Conservation (phyloP, 2,797 vertebrate genomes). For the Sebastolobus altivelis region DNA sequence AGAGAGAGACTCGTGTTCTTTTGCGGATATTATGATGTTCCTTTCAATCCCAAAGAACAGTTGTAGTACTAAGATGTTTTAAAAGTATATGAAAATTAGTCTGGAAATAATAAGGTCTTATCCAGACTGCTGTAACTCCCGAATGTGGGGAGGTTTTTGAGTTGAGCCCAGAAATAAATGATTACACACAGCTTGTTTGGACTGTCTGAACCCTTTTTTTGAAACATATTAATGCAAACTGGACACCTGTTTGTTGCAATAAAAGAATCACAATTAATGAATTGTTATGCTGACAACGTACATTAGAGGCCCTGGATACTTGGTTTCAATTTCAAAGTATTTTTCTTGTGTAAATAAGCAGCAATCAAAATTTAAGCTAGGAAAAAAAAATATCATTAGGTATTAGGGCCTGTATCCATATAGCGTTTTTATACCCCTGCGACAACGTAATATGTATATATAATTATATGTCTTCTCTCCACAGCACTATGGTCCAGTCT, state of each 20-base stretch:
- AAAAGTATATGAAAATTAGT: not conserved
- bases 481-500: conserved; percentile 81
- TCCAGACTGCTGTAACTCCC: not conserved
- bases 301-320: not conserved
- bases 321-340: not conserved
- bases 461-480: conserved; percentile 7
- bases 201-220: not conserved
- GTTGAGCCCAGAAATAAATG: not conserved
- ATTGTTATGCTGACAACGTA: not conserved
- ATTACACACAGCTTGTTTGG: not conserved
- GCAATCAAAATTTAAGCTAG: not conserved
- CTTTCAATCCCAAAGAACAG: not conserved
- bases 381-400: not conserved
- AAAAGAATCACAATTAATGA: not conserved
- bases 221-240: not conserved
- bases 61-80: not conserved
- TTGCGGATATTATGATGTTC: conserved; percentile 22
- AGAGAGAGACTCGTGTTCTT: conserved; percentile 10
- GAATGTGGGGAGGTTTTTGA: not conserved
- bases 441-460: too few species aligned
- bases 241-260: not conserved
- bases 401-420: not conserved
- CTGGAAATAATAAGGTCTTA: conserved; percentile 16
- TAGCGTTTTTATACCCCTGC: too few species aligned
- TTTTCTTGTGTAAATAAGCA: not conserved